Conservation (phyloP, 2,888 invertebrate genomes). For the Xanthia togata region DNA sequence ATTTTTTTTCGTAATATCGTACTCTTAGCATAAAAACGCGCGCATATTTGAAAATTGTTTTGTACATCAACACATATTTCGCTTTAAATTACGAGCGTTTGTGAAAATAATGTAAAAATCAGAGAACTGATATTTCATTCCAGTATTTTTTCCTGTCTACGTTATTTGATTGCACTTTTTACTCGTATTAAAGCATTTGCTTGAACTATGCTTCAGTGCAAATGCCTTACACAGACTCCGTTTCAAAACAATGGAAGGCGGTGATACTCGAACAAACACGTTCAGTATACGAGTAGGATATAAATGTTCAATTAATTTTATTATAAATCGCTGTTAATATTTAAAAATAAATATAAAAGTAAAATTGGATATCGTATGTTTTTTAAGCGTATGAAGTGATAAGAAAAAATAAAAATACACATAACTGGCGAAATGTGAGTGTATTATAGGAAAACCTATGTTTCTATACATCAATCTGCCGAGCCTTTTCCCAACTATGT, state of each 20-base stretch:
- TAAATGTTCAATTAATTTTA: constrained; percentile 5
- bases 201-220: neutral
- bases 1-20: neutral
- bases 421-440: too few species aligned
- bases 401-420: too few species aligned
- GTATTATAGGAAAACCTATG: too few species aligned
- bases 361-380: neutral
- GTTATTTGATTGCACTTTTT: neutral
- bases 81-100: neutral
- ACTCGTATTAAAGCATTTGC: neutral
- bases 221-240: neutral
- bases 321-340: too few species aligned
- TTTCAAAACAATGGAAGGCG: neutral
- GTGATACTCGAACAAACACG: neutral
- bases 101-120: neutral
- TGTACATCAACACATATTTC: neutral
- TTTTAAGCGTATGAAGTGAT: neutral
- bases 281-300: too few species aligned
- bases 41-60: neutral
- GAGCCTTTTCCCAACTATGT: too few species aligned
- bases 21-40: neutral
- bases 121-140: neutral
- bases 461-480: too few species aligned
- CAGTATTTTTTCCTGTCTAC: neutral
- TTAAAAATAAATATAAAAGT: neutral